These are phyloP conservation scores for Meta bourneti DNA, from an alignment of 2,888 invertebrate genomes.

Conservation along the genomic window DNA sequence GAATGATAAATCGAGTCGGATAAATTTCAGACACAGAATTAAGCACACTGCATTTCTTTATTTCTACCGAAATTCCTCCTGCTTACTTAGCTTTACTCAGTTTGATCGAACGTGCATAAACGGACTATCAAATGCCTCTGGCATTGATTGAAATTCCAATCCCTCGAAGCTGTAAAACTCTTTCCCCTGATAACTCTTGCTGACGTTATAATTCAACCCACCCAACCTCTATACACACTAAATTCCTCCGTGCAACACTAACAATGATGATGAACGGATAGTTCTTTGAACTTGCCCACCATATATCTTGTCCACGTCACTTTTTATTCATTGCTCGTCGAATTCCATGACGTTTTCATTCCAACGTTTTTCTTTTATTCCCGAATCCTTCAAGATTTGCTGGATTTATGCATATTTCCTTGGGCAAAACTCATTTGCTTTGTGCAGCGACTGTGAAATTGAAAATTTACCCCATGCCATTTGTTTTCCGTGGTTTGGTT, in stretches of 20 bases:
- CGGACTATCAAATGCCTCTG: neutral
- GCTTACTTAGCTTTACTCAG: no score
- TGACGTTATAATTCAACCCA: neutral
- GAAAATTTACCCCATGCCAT: slow-evolving; percentile 54
- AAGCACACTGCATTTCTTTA: no score
- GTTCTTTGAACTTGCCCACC: neutral
- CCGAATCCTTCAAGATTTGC: slow-evolving; percentile 17
- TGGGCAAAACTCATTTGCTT: slow-evolving; percentile 59
- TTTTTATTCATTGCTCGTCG: slow-evolving; percentile 53
- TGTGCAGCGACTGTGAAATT: slow-evolving; percentile 65
- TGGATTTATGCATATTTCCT: slow-evolving; percentile 61
- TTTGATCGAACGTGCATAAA: no score
- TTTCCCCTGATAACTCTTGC: neutral
- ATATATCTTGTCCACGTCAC: slow-evolving; percentile 39
- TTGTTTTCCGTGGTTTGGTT: slow-evolving; percentile 34
- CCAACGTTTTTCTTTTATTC: neutral
- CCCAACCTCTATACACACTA: neutral
- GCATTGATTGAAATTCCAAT: neutral
- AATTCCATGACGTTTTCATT: slow-evolving; percentile 4
- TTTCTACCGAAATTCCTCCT: no score
- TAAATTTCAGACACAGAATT: no score
- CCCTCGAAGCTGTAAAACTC: neutral
- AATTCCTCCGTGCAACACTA: slow-evolving; percentile 10
- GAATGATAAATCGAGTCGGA: no score
- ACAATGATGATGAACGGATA: slow-evolving; percentile 24